Conservation (phyloP, 2,797 vertebrate species). For the Gallirallus australis region DNA sequence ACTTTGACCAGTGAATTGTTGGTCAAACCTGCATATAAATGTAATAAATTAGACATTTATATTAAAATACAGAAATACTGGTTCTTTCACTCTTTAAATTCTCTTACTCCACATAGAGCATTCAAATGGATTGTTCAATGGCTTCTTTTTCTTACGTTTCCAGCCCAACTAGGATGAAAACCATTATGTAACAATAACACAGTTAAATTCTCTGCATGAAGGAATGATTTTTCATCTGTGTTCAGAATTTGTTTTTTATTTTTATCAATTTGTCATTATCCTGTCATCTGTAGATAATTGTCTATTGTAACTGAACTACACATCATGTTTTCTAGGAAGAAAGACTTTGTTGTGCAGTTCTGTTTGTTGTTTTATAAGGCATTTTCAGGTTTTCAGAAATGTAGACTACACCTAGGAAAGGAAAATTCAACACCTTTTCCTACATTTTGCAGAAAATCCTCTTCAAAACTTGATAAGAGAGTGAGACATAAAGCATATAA, state of each 20-base stretch:
- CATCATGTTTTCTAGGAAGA: not conserved
- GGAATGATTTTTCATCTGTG: not conserved
- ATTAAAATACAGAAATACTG: not conserved
- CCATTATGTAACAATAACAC: not conserved
- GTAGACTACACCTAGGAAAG: not conserved
- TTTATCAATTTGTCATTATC: slow-evolving; percentile 10
- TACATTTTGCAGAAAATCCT: not conserved
- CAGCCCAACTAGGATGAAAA: not conserved
- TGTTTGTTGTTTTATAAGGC: not conserved
- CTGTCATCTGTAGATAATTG: slow-evolving; percentile 7
- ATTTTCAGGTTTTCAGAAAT: not conserved
- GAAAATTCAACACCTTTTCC: not conserved
- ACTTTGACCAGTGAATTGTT: not conserved
- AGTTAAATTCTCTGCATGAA: not conserved
- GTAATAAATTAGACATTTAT: not conserved
- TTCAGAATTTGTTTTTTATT: not conserved
- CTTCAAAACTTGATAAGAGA: not conserved
- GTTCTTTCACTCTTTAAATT: not conserved
- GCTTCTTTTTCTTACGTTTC: not conserved
- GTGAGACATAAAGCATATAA: not conserved
- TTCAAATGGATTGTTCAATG: not conserved
- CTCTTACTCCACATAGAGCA: not conserved
- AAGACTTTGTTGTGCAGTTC: not conserved
- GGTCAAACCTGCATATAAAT: not conserved
- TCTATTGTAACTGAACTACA: not conserved